Percentiles rank a stretch among this genome's conserved stretches.
phyloP scores from a whole-genome alignment of 2,888 invertebrate genomes.

The Ophion costatus region DNA sequence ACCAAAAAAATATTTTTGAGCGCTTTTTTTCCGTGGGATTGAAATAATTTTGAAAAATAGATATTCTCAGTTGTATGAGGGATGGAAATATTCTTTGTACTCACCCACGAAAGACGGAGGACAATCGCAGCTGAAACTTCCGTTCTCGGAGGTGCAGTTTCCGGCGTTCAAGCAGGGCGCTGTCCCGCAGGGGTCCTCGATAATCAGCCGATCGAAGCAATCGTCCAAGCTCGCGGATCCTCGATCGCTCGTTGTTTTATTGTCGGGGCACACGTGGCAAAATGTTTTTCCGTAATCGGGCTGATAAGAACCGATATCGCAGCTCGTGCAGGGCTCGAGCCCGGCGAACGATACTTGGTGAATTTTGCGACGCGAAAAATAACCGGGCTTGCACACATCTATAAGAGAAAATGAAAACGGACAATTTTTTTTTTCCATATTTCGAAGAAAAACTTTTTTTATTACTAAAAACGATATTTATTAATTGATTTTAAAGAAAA shows the following conservation, averaged over 20 bases:
- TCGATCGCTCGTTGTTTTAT: constrained; percentile 83
- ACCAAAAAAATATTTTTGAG: too few species aligned
- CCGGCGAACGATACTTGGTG: constrained; percentile 76
- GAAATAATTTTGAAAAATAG: too few species aligned
- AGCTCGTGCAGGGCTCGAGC: constrained; percentile 75
- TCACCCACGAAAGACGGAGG: constrained; percentile 84
- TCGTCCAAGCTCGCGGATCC: constrained; percentile 81
- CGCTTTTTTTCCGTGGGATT: too few species aligned
- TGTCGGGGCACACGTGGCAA: constrained; percentile 86
- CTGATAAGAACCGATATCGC: constrained; percentile 86
- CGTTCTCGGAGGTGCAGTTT: constrained; percentile 79
- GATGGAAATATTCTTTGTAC: background rate
- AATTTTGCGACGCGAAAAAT: constrained; percentile 79
- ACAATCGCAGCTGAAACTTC: constrained; percentile 84
- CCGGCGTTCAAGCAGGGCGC: constrained; percentile 84
- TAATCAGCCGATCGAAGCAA: constrained; percentile 84
- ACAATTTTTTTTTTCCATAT: background rate
- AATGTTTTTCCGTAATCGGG: constrained; percentile 85
- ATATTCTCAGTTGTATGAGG: too few species aligned
- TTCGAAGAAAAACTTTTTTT: background rate
- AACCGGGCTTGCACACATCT: constrained; percentile 86
- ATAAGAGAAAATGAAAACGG: constrained; percentile 40
- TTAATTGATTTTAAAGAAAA: too few species aligned
- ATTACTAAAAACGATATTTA: too few species aligned
- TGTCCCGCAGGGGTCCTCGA: constrained; percentile 84